Evolutionary conservation across 1,140 invertebrate species (phyloP), one percentile per base, ranked within the genome.

Genomic region (Pissodes strobi): DNA sequence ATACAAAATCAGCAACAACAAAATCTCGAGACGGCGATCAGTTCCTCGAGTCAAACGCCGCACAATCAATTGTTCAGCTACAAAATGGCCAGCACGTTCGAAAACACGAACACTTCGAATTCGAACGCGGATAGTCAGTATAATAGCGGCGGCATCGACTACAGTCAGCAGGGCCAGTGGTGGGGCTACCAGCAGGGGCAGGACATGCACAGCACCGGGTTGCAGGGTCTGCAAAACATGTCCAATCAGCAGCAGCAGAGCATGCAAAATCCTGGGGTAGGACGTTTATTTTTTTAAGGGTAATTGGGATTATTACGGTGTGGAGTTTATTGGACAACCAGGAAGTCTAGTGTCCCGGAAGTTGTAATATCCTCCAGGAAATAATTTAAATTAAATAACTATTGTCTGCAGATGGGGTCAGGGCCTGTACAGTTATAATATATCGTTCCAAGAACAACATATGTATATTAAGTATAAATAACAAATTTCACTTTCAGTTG

Each of bases 21-120:
- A 66, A 80, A 81, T 30, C 75, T 81, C 37, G 79, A 79, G 21
- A 78, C 79, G 13, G 60, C 79, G 74, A 73, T 56, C 19, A 64
- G 64, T 66, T 46, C 66, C 23, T 64, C 70, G 8, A 55, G 65
- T 66, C 80, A 82, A 60, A 79, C 79, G n/a, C 60, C 59, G 73
- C 79, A 61, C 85, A 89, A 90, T 75, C 90, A 91, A 76, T 82
- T 91, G 65, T 90, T 90, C 76, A 87, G 87, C 62, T 92, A 92
- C 80, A 92, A 91, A 83, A 90, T 91, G 89, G 87, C 89, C 75
- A 87, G 87, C 74, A 88, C 87, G 74, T 89, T 90, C 81, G 86
- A 89, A 68, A 89, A 88, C 76, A 85, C 84, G 73, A 61, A 59
- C 52, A 51, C 41, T 37, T 56, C 41, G 10, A 52, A 51, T 43